Percentiles rank a stretch among this genome's conserved stretches.
These are phyloP conservation scores for Homalodisca vitripennis DNA, from an alignment of 1,140 invertebrate species.

Conservation along the genomic window DNA sequence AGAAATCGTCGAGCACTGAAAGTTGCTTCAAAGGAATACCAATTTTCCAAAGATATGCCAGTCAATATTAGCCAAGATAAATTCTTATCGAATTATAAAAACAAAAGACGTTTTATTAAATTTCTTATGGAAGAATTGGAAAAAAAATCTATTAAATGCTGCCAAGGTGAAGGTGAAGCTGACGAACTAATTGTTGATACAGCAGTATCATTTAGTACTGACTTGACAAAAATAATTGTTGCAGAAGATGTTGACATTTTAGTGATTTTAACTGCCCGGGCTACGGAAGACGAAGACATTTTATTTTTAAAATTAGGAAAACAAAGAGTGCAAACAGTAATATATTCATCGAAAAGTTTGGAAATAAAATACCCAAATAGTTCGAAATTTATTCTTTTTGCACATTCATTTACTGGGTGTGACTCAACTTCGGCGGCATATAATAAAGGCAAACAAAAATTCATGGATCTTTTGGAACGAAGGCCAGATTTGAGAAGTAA, in stretches of 20 bases:
- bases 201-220: too few relatives aligned
- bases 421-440: conserved; percentile 3
- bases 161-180: conserved; percentile 1
- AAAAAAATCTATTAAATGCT: background rate
- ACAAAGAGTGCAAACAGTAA: background rate
- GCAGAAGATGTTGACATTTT: conserved; percentile 23
- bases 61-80: background rate
- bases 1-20: too few relatives aligned
- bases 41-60: too few relatives aligned
- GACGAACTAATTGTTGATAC: too few relatives aligned
- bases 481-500: background rate
- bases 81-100: conserved; percentile 1
- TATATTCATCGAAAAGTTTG: conserved; percentile 8
- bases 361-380: conserved; percentile 10
- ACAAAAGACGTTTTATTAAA: background rate
- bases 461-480: conserved; percentile 1
- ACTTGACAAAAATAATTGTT: conserved; percentile 21
- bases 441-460: conserved; percentile 25
- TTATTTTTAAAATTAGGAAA: conserved; percentile 12
- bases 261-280: conserved; percentile 19
- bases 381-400: conserved; percentile 19
- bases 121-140: background rate
- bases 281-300: background rate
- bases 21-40: too few relatives aligned
- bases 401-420: conserved; percentile 22